Conservation (phyloP, 2,797 vertebrate genomes). For the Coregonus suidteri region DNA sequence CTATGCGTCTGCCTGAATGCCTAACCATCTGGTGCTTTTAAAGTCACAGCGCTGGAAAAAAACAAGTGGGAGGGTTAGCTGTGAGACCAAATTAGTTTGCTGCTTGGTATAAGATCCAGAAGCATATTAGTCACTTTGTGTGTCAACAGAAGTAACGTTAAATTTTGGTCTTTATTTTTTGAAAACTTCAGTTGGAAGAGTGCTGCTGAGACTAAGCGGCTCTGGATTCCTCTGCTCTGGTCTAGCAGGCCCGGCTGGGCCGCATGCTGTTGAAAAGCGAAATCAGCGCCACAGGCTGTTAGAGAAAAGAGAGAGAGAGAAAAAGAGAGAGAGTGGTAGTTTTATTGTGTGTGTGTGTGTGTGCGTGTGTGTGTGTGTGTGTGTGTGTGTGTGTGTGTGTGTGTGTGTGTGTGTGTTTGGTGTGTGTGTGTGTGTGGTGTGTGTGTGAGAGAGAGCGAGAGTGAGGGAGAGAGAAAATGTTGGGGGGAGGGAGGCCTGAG, state of each 20-base stretch:
- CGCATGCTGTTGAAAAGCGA: conserved; percentile 40
- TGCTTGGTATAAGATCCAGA: neutral
- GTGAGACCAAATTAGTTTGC: neutral
- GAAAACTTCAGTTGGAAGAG: neutral
- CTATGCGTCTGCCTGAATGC: conserved; percentile 50
- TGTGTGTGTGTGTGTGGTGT: too few species aligned
- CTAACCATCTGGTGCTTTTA: conserved; percentile 36
- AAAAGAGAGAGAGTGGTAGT: neutral
- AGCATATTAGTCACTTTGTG: neutral
- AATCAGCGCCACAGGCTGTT: conserved; percentile 55
- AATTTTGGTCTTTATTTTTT: conserved; percentile 7
- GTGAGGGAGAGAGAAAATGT: conserved; percentile 2
- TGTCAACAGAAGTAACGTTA: neutral
- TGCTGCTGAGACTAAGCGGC: conserved; percentile 16
- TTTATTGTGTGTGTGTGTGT: neutral
- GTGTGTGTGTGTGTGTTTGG: too few species aligned
- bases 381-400: too few species aligned
- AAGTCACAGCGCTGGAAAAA: conserved; percentile 1
- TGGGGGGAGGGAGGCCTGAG: neutral
- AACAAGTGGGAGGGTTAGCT: neutral
- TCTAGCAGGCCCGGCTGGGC: conserved; percentile 16
- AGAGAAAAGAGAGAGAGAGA: conserved; percentile 17
- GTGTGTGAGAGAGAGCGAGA: neutral
- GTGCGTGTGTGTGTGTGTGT: too few species aligned
- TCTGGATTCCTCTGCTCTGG: conserved; percentile 48